Evolutionary conservation across 2,888 invertebrate species (phyloP).

Genomic region (Lamproptera curius): DNA sequence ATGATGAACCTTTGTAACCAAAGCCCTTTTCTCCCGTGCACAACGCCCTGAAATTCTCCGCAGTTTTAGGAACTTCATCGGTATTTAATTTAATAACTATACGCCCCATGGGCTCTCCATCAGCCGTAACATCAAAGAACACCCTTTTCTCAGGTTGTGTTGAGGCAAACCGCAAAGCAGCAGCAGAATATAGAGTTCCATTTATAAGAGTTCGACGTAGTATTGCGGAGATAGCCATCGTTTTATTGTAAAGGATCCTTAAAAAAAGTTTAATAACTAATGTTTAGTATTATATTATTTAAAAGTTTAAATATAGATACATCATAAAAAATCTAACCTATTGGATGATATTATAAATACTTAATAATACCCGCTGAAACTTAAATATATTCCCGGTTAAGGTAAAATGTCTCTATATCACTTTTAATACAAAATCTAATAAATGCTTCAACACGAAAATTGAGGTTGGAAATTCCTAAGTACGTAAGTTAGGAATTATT

Average conservation of each 20-base stretch:
- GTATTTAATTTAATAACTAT: slow-evolving; percentile 92
- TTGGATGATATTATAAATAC: too few species aligned
- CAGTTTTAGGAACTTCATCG: slow-evolving; percentile 95
- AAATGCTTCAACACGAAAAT: too few species aligned
- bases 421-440: too few species aligned
- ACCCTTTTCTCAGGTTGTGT: slow-evolving; percentile 76
- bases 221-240: slow-evolving; percentile 46
- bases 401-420: too few species aligned
- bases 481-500: too few species aligned
- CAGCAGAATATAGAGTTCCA: slow-evolving; percentile 63
- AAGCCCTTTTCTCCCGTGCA: slow-evolving; percentile 82
- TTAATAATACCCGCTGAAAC: too few species aligned
- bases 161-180: slow-evolving; percentile 58
- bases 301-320: too few species aligned
- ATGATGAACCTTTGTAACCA: slow-evolving; percentile 94
- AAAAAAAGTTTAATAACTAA: too few species aligned
- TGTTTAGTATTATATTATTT: too few species aligned
- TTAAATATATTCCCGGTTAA: too few species aligned
- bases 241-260: slow-evolving; percentile 19
- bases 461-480: too few species aligned
- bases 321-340: too few species aligned
- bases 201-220: slow-evolving; percentile 57
- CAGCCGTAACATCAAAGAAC: slow-evolving; percentile 93
- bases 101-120: slow-evolving; percentile 87
- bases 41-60: slow-evolving; percentile 96